A percentile compares a stretch with the other conserved stretches of the same genome.
These are phyloP conservation scores for Sebastiscus tertius DNA, from an alignment of 2,797 vertebrate species.

Conservation along the genomic window DNA sequence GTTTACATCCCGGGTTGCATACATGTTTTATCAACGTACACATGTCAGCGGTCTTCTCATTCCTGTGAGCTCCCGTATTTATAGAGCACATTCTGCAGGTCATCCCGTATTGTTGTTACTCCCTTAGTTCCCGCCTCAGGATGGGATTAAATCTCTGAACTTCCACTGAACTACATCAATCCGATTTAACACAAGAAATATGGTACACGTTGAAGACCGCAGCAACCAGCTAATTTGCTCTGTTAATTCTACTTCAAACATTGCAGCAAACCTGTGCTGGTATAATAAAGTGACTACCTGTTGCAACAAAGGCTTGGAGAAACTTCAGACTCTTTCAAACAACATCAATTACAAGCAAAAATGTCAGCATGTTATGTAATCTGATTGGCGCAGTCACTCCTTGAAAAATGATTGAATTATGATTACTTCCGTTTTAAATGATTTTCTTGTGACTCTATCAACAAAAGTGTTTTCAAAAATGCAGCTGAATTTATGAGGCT, in stretches of 20 bases:
- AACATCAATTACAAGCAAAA: slow-evolving; percentile 7
- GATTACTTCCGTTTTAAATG: background rate
- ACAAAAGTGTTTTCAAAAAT: background rate
- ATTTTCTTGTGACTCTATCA: background rate
- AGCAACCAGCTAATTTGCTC: background rate
- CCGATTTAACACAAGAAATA: background rate
- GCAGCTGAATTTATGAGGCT: background rate
- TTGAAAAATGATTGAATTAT: background rate
- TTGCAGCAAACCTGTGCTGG: background rate
- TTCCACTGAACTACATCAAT: slow-evolving; percentile 48
- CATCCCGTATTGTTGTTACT: slow-evolving; percentile 52
- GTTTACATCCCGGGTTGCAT: slow-evolving; percentile 34
- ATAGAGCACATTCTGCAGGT: slow-evolving; percentile 26
- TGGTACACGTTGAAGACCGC: background rate
- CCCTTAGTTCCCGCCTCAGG: slow-evolving; percentile 40
- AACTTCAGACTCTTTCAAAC: background rate
- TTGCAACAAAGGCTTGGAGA: background rate
- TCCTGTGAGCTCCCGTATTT: slow-evolving; percentile 62
- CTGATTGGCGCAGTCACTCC: background rate
- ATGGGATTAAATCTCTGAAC: slow-evolving; percentile 57
- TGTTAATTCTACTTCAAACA: background rate
- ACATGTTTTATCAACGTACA: slow-evolving; percentile 28
- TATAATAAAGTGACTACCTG: background rate
- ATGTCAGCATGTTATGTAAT: slow-evolving; percentile 17
- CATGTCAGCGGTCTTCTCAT: slow-evolving; percentile 34